phyloP scores from a whole-genome alignment of 2,113 vertebrate species.

The Eublepharis macularius region DNA sequence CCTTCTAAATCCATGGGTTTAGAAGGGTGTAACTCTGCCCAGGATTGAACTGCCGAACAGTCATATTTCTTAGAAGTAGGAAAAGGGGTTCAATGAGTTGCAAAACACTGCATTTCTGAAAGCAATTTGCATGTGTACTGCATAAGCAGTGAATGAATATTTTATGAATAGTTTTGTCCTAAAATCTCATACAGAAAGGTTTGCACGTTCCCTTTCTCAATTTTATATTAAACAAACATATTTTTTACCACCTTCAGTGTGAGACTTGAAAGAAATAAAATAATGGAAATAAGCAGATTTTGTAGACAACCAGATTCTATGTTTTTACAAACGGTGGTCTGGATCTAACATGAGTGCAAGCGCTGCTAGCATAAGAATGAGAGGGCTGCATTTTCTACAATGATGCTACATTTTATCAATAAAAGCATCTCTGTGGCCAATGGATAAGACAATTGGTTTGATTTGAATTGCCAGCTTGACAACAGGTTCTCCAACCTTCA shows the following conservation, averaged over 20 bases:
- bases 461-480: not conserved
- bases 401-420: not conserved
- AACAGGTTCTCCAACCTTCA: conserved; percentile 17
- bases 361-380: too few relatives aligned
- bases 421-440: not conserved
- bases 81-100: conserved; percentile 37
- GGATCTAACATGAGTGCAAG: too few relatives aligned
- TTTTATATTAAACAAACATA: conserved; percentile 41
- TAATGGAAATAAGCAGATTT: not conserved
- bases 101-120: conserved; percentile 26
- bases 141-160: conserved; percentile 46
- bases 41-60: conserved; percentile 10
- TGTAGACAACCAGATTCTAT: too few relatives aligned
- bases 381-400: not conserved
- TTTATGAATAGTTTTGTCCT: conserved; percentile 51
- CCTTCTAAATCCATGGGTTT: too few relatives aligned
- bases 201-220: conserved; percentile 9
- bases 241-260: conserved; percentile 26
- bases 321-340: too few relatives aligned
- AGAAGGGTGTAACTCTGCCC: conserved; percentile 34
- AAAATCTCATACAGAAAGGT: conserved; percentile 20
- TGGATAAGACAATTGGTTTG: not conserved
- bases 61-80: conserved; percentile 40
- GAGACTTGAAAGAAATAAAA: conserved; percentile 6
- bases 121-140: conserved; percentile 10